Conservation (phyloP, 2,888 invertebrate species). For the Drosophila cognata region DNA sequence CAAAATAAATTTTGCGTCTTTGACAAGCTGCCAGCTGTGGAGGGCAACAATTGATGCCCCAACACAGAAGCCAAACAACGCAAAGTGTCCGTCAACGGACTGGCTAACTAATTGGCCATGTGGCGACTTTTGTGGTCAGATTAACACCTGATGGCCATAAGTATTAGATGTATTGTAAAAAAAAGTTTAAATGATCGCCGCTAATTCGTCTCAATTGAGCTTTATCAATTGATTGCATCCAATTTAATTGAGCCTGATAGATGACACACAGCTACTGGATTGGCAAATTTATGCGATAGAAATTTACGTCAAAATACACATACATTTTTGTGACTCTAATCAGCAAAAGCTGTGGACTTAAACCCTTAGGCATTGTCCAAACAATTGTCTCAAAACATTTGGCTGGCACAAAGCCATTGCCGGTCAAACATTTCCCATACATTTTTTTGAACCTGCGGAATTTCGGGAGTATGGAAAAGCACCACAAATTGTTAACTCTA, state of each 20-base stretch:
- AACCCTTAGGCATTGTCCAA: constrained; percentile 8
- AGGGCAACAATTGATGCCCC: constrained; percentile 18
- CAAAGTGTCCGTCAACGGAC: constrained; percentile 24
- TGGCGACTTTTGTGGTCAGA: constrained; percentile 9
- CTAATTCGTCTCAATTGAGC: constrained; percentile 56
- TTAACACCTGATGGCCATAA: constrained; percentile 20
- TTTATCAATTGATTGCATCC: constrained; percentile 55
- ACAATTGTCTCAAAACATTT: constrained; percentile 20
- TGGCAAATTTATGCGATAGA: constrained; percentile 45
- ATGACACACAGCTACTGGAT: constrained; percentile 18
- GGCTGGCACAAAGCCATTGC: constrained; percentile 6
- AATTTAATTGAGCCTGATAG: constrained; percentile 57
- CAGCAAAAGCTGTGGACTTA: constrained; percentile 24
- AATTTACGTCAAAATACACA: constrained; percentile 36
- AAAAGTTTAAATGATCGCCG: constrained; percentile 47
- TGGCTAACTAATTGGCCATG: constrained; percentile 29
- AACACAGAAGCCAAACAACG: constrained; percentile 27
- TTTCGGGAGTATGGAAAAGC: constrained; percentile 11
- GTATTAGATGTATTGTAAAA: constrained; percentile 19
- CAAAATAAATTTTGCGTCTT: constrained; percentile 54
- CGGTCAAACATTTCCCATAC: constrained; percentile 1
- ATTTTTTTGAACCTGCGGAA: neutral
- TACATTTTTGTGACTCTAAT: constrained; percentile 23
- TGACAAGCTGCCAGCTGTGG: constrained; percentile 65
- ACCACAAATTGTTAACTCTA: constrained; percentile 13